phyloP scores from a whole-genome alignment of 2,888 invertebrate genomes.

The Drosophila infuscata region DNA sequence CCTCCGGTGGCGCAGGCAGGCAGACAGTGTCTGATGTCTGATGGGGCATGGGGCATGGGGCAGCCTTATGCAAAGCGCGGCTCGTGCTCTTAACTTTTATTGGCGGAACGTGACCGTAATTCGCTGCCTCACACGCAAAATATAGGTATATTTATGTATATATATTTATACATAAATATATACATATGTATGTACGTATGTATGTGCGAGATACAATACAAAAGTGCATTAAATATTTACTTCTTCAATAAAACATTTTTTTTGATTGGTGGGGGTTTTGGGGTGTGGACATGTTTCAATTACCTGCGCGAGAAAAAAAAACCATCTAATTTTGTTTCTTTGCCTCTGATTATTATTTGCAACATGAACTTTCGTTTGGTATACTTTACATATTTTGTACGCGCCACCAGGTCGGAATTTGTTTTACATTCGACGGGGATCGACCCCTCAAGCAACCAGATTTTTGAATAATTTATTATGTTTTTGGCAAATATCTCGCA shows the following conservation, averaged over 20 bases:
- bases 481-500: constrained; percentile 47
- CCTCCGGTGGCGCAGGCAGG: not conserved
- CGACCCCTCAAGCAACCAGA: constrained; percentile 24
- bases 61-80: constrained; percentile 45
- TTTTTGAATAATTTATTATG: constrained; percentile 64
- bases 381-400: constrained; percentile 30
- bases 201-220: constrained; percentile 34
- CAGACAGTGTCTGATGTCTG: not conserved
- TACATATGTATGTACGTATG: not conserved
- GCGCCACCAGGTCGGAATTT: constrained; percentile 7
- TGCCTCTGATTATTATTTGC: constrained; percentile 11
- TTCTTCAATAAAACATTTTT: constrained; percentile 68
- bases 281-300: constrained; percentile 32
- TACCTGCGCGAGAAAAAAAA: constrained; percentile 26
- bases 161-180: not conserved
- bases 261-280: not conserved
- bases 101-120: constrained; percentile 69
- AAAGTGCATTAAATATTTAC: constrained; percentile 63
- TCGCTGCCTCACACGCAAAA: constrained; percentile 65
- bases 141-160: constrained; percentile 7
- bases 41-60: not conserved
- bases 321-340: not conserved
- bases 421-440: not conserved
- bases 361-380: constrained; percentile 17
- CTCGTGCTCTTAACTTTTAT: constrained; percentile 59